Percentiles rank a stretch among this genome's conserved stretches.
Evolutionary conservation across 2,888 invertebrate genomes (phyloP).

Genomic region (Agapostemon virescens): DNA sequence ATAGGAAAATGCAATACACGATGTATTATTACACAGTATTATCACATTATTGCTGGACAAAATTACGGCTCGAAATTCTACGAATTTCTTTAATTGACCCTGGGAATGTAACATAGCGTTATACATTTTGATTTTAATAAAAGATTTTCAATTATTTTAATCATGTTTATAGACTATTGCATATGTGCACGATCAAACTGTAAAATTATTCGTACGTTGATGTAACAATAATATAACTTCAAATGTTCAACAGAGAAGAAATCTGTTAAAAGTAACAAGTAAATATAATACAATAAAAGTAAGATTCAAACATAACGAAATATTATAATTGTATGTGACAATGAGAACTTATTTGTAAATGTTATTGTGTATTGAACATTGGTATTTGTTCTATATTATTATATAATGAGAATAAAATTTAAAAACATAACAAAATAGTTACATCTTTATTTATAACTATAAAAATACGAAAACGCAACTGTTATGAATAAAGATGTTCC

Average conservation of each 20-base stretch:
- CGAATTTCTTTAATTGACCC: slow-evolving; percentile 24
- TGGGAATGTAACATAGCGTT: background rate
- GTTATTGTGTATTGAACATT: slow-evolving; percentile 41
- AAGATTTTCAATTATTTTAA: slow-evolving; percentile 1
- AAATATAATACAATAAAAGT: slow-evolving; percentile 51
- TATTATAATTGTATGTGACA: slow-evolving; percentile 30
- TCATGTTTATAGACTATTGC: background rate
- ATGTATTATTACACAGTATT: slow-evolving; percentile 15
- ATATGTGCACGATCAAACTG: slow-evolving; percentile 35
- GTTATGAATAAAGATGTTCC: slow-evolving; percentile 47
- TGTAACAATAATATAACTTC: slow-evolving; percentile 32
- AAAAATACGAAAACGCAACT: slow-evolving; percentile 17
- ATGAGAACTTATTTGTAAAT: slow-evolving; percentile 26
- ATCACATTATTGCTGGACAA: slow-evolving; percentile 10
- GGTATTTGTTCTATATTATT: slow-evolving; percentile 28
- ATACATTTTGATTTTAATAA: slow-evolving; percentile 9
- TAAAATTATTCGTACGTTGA: slow-evolving; percentile 33
- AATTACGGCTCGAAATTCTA: slow-evolving; percentile 44
- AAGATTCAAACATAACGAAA: slow-evolving; percentile 55
- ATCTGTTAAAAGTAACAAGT: slow-evolving; percentile 46
- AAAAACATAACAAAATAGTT: slow-evolving; percentile 50
- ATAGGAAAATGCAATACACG: slow-evolving; percentile 3
- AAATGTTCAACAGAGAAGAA: slow-evolving; percentile 37
- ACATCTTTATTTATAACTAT: slow-evolving; percentile 53
- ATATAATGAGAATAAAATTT: slow-evolving; percentile 53